Evolutionary conservation across 1,140 invertebrate species (phyloP), one percentile per base, ranked within the genome.

Genomic region (Pinna nobilis): DNA sequence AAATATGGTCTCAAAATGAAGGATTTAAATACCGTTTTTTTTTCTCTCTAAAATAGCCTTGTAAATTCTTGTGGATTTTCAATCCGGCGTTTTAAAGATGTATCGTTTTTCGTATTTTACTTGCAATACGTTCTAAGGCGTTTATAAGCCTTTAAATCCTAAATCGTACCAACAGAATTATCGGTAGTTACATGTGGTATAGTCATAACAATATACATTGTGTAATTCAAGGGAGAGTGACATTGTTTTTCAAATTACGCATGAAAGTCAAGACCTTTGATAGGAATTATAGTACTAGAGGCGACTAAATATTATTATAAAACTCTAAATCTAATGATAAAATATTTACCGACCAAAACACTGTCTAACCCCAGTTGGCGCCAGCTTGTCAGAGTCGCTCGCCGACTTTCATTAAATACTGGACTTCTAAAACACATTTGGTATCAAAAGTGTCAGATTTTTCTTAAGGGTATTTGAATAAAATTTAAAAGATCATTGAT

Each of bases 1-100:
- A 81, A 82, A 84, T 79, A 82, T 67, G 39, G 65, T 59, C 55
- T 59, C 37, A 74, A 82, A 79, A 68, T 55, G 66, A 70, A 70
- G 70, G 64, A 71, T 77, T 77, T 77, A 75, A 75, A 70, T 50
- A 70, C 44, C 57, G 18, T 47, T n/a, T n/a, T n/a, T n/a, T n/a
- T n/a, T n/a, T n/a, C n/a, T n/a, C 35, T 61, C 39, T 25, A 61
- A 61, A 35, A 61, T 30, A 30, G 32, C 35, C 39, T 35, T 39
- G 35, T 37, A 61, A 30, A 61, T 61, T 61, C 57, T 39, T 61
- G 3, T 18, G 57, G 53, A 57, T 41, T 57, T 25, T 53, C 39
- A 53, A 37, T 23, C 32, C 25, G 33, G 3, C 53, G 32, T 37
- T 59, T 33, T 2, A 33, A 18, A 33, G 37, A 57, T n/a, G n/a